Evolutionary conservation across 2,797 vertebrate species (phyloP).

Genomic region (Sitta carolinensis): DNA sequence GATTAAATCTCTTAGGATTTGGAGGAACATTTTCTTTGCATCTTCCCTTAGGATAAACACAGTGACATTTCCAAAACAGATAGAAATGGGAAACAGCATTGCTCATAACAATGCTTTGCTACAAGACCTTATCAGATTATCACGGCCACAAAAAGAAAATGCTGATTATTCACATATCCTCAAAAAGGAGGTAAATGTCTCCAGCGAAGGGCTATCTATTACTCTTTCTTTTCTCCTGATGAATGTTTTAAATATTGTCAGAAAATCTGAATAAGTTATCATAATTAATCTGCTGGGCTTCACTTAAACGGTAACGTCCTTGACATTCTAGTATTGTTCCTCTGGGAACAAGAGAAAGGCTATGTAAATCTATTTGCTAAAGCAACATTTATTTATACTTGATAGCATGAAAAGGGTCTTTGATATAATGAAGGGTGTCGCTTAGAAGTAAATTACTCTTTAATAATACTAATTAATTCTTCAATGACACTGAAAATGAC

Average conservation of each 20-base stretch:
- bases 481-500: neutral
- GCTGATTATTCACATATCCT: neutral
- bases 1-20: neutral
- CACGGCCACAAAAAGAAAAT: neutral
- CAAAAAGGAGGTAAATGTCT: neutral
- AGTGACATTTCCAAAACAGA: neutral
- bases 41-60: constrained; percentile 24
- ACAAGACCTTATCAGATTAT: neutral
- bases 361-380: neutral
- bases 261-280: neutral
- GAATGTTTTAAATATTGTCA: neutral
- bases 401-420: neutral
- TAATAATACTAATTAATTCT: neutral
- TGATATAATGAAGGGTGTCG: neutral
- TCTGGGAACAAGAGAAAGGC: neutral
- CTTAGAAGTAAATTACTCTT: neutral
- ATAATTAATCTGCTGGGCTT: neutral
- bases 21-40: constrained; percentile 2
- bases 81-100: neutral
- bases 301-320: neutral
- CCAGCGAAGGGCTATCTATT: neutral
- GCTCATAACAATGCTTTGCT: neutral
- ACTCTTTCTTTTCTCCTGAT: neutral
- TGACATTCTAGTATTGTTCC: neutral
- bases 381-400: neutral